Evolutionary conservation across 2,797 vertebrate species (phyloP).

Genomic region (Myripristis jacobus): DNA sequence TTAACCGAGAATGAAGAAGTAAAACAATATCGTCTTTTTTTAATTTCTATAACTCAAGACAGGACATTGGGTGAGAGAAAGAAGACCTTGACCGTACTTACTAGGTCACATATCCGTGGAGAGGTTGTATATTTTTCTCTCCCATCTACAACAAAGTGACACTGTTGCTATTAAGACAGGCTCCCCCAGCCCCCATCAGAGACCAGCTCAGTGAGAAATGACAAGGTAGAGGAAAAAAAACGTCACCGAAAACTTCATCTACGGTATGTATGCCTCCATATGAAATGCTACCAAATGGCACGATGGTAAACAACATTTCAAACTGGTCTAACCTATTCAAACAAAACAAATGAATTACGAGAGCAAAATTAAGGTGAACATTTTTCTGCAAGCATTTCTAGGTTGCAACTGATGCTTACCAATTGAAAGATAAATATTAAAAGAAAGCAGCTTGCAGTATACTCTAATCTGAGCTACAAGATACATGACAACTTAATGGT

Average conservation of each 20-base stretch:
- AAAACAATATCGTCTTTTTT: constrained; percentile 50
- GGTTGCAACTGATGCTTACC: no score
- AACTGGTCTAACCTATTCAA: neutral
- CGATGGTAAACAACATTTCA: neutral
- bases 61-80: constrained; percentile 82
- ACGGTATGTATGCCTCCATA: constrained; percentile 23
- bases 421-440: neutral
- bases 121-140: constrained; percentile 90
- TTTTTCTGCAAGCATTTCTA: no score
- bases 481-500: neutral
- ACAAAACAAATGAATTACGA: constrained; percentile 10
- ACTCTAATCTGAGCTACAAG: neutral
- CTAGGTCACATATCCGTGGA: constrained; percentile 92
- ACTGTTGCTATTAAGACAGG: constrained; percentile 93
- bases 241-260: constrained; percentile 61
- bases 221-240: constrained; percentile 68
- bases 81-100: constrained; percentile 94
- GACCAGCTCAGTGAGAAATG: constrained; percentile 78
- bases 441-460: neutral
- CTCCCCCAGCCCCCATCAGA: constrained; percentile 79
- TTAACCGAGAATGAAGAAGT: constrained; percentile 42
- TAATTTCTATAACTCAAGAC: constrained; percentile 69
- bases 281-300: constrained; percentile 23
- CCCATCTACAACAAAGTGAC: constrained; percentile 97
- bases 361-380: neutral